phyloP scores from a whole-genome alignment of 2,888 invertebrate genomes.

The Acanthosepion esculentum region DNA sequence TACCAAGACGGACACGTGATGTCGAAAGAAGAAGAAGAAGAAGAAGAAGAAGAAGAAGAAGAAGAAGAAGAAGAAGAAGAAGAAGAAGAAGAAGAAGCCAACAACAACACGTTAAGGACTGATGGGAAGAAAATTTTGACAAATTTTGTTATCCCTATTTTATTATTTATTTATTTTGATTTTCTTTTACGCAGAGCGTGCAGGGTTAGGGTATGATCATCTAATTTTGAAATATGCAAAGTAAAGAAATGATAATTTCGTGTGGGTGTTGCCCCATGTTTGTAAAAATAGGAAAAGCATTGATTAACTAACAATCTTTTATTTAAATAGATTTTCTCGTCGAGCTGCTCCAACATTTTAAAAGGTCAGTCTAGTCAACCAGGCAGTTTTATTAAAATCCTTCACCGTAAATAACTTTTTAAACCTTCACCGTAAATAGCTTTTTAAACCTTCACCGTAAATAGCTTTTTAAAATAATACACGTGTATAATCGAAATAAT shows the following conservation, averaged over 20 bases:
- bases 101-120: too few relatives aligned
- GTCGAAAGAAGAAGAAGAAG: not conserved
- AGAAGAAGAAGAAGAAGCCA: not conserved
- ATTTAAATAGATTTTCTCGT: not conserved
- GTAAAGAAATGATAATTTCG: not conserved
- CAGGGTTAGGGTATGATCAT: too few relatives aligned
- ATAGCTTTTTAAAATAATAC: too few relatives aligned
- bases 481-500: too few relatives aligned
- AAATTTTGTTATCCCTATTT: too few relatives aligned
- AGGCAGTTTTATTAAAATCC: not conserved
- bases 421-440: not conserved
- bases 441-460: not conserved
- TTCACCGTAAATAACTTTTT: not conserved
- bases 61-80: not conserved
- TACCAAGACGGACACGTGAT: not conserved
- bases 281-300: not conserved
- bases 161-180: too few relatives aligned
- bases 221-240: not conserved
- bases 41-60: not conserved
- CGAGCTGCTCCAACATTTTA: not conserved
- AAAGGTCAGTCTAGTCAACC: not conserved
- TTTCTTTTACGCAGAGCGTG: too few relatives aligned
- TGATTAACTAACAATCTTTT: not conserved
- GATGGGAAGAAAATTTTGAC: too few relatives aligned
- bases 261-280: not conserved